These are phyloP conservation scores for Tetrapedia diversipes DNA, from an alignment of 2,888 invertebrate species.

Conservation along the genomic window DNA sequence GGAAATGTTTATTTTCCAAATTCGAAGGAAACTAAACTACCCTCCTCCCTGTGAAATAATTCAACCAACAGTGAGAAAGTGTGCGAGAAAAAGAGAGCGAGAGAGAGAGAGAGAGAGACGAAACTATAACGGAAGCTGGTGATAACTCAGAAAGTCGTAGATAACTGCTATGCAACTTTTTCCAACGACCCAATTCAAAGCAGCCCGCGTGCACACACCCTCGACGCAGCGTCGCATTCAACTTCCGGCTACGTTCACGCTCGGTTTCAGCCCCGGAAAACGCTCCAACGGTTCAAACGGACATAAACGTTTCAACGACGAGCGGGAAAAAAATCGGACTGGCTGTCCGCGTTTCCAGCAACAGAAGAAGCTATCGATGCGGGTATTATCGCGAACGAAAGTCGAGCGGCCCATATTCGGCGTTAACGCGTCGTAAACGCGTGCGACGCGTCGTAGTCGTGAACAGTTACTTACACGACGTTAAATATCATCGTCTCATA, in stretches of 20 bases:
- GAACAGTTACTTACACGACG: slow-evolving; percentile 26
- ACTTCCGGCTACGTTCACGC: slow-evolving; percentile 9
- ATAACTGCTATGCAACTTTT: slow-evolving; percentile 2
- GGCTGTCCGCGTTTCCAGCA: background rate
- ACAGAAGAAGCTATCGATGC: slow-evolving; percentile 7
- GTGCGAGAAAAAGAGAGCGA: no score
- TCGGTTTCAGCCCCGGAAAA: background rate
- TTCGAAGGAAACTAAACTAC: background rate
- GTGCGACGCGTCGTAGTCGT: slow-evolving; percentile 2
- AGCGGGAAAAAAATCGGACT: background rate
- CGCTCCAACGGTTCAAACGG: background rate
- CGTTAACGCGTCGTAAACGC: slow-evolving; percentile 25
- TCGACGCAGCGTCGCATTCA: background rate
- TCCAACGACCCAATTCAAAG: background rate
- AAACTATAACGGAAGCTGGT: background rate
- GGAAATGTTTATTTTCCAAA: background rate
- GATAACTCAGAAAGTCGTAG: background rate
- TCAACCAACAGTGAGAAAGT: background rate
- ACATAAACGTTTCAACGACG: background rate
- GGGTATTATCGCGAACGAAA: slow-evolving; percentile 12
- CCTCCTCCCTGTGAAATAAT: background rate
- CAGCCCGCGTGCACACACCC: background rate
- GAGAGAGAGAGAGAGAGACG: background rate
- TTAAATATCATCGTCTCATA: slow-evolving; percentile 28
- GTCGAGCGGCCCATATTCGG: background rate